Percentiles rank a stretch among this genome's conserved stretches.
phyloP scores from a whole-genome alignment of 2,888 invertebrate species.

The Harmothoe impar region DNA sequence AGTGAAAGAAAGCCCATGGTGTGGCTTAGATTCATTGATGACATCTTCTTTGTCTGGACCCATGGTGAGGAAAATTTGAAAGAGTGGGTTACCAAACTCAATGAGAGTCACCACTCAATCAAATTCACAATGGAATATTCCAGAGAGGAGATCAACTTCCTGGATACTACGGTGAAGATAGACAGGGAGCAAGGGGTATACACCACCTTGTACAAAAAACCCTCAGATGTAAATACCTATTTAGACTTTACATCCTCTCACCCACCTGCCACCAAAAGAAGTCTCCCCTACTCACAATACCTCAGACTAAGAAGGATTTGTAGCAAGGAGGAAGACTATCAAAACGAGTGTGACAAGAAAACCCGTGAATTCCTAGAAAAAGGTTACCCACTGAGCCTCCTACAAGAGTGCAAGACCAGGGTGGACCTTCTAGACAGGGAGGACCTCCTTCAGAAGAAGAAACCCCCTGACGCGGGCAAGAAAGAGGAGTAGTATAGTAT shows the following conservation, averaged over 20 bases:
- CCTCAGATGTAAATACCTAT: background rate
- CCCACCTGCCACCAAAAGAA: background rate
- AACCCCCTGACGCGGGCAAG: no score
- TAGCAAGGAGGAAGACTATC: background rate
- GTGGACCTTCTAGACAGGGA: background rate
- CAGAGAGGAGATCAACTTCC: background rate
- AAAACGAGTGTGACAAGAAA: background rate
- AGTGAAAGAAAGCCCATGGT: background rate
- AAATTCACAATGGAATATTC: background rate
- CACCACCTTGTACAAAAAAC: background rate
- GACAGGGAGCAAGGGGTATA: background rate
- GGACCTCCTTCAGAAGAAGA: background rate
- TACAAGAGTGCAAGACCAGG: background rate
- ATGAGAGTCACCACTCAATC: background rate
- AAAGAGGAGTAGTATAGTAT: no score
- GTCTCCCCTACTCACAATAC: background rate
- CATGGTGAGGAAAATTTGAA: background rate
- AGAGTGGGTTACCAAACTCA: background rate
- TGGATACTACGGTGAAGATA: slow-evolving; percentile 29
- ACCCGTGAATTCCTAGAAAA: background rate
- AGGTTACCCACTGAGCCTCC: background rate
- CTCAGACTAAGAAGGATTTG: background rate
- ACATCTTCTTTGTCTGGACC: no score
- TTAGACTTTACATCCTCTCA: background rate
- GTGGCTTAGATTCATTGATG: slow-evolving; percentile 18